phyloP scores from a whole-genome alignment of 1,140 invertebrate genomes.

The Lasioglossum baleicum region DNA sequence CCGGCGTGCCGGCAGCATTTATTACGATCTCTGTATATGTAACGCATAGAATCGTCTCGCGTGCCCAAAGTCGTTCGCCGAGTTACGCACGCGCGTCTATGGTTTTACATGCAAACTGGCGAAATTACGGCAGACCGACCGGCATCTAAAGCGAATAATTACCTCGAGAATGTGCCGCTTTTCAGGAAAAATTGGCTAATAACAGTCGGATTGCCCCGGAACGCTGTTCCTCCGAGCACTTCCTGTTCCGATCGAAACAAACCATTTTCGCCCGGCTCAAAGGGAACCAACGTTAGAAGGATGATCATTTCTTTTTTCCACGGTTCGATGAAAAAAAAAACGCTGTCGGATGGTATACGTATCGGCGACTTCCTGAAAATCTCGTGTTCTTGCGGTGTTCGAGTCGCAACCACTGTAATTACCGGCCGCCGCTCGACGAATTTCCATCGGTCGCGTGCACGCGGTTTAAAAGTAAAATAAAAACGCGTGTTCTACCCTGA shows the following conservation, averaged over 20 bases:
- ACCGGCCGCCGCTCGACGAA: not conserved
- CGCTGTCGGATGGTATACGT: not conserved
- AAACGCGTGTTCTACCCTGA: not conserved
- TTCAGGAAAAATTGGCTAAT: conserved; percentile 26
- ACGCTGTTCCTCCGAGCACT: not conserved
- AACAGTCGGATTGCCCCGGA: not conserved
- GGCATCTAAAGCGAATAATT: conserved; percentile 33
- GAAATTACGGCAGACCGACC: conserved; percentile 2
- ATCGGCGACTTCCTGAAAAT: not conserved
- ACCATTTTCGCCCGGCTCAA: not conserved
- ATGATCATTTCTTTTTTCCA: not conserved
- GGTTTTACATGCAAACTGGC: conserved; percentile 24
- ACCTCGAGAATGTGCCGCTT: conserved; percentile 15
- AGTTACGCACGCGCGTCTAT: conserved; percentile 9
- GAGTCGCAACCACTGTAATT: not conserved
- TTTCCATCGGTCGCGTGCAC: not conserved
- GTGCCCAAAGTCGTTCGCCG: conserved; percentile 28
- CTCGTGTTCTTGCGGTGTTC: not conserved
- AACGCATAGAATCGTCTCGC: conserved; percentile 27
- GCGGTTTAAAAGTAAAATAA: not conserved
- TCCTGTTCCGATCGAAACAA: conserved; percentile 1
- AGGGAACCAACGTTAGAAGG: not conserved
- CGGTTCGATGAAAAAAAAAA: not conserved
- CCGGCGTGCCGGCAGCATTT: conserved; percentile 19
- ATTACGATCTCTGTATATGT: conserved; percentile 32